phyloP scores from a whole-genome alignment of 1,140 invertebrate species.

The Drosophila repletoides region DNA sequence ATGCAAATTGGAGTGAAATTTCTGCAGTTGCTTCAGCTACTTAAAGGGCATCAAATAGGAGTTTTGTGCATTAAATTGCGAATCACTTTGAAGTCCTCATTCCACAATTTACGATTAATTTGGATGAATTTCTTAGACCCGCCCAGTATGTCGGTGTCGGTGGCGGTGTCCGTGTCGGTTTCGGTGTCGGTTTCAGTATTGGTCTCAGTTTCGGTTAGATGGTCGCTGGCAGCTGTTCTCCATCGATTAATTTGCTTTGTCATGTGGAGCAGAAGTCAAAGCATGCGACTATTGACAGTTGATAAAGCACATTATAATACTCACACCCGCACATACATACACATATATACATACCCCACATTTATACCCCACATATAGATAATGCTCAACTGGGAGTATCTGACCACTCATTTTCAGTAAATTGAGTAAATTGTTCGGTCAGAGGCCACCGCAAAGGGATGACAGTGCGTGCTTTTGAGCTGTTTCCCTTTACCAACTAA shows the following conservation, averaged over 20 bases:
- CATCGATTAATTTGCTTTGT: conserved; percentile 48
- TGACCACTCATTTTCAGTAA: not conserved
- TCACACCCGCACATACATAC: not conserved
- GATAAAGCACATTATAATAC: conserved; percentile 60
- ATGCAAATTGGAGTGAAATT: conserved; percentile 18
- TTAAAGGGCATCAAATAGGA: not conserved
- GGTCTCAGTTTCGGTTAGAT: conserved; percentile 29
- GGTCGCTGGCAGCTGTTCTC: conserved; percentile 15
- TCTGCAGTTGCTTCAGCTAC: not conserved
- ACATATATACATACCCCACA: not conserved
- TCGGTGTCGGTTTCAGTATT: conserved; percentile 7
- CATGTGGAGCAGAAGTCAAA: conserved; percentile 26
- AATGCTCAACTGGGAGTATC: not conserved
- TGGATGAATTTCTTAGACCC: not conserved
- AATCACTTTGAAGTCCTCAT: conserved; percentile 16
- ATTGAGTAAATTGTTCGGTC: conserved; percentile 12
- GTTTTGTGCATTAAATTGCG: too few relatives aligned
- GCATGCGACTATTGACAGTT: conserved; percentile 50
- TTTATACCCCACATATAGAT: too few relatives aligned
- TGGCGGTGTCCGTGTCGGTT: conserved; percentile 32
- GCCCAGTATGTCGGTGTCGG: not conserved
- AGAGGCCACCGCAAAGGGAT: conserved; percentile 1
- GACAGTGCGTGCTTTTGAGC: conserved; percentile 3
- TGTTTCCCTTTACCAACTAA: not conserved
- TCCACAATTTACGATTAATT: not conserved